Base-by-base conservation (phyloP, 2,888 invertebrate genomes). In the Luperina nickerlii region DNA sequence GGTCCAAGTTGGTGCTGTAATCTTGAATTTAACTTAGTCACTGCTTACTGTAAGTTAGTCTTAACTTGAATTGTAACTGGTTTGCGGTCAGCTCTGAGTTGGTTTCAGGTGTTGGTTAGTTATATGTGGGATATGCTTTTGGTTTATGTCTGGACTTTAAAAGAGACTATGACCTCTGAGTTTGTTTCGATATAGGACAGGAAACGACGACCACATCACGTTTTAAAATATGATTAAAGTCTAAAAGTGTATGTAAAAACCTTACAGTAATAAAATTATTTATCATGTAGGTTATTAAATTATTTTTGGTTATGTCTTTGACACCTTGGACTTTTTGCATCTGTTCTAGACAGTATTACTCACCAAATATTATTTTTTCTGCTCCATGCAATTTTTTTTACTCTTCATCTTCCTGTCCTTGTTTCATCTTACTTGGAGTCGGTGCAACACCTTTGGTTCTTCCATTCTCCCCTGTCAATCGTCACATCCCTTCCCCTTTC, bases 1-100 rank as follows among this genome's bases (percentile, higher is more conserved):
- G 88, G 83, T 76, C 89, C 83, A 92, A 93, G 84, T 93, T 90
- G 83, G 88, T 66, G 66, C 78, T 86, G 87, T 89, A 90, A 92
- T 92, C 92, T 92, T 92, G 90, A 90, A 90, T 90, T 90, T 87
- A 92, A 92, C 91, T 91, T 91, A 88, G 90, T 87, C 88, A 83
- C 82, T 84, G 83, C 86, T 87, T 87, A 86, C 82, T 86, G 87
- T 89, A 82, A 87, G 79, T 88, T 85, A 54, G 83, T 82, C 81
- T 78, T 79, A 85, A 78, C 82, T 85, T 74, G 70, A 87, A 85
- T 88, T 86, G 87, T 87, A 81, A 82, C 85, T 32, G 83, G 80
- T 89, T 85, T 78, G 89, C 51, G 89, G 89, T 87, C 83, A 87
- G 80, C 20, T 38, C 62, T 60, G 42, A 70, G 65, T 75, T 81